Percentiles rank a stretch among this genome's conserved stretches.
phyloP scores from a whole-genome alignment of 2,888 invertebrate genomes.

The Anorthoa munda region DNA sequence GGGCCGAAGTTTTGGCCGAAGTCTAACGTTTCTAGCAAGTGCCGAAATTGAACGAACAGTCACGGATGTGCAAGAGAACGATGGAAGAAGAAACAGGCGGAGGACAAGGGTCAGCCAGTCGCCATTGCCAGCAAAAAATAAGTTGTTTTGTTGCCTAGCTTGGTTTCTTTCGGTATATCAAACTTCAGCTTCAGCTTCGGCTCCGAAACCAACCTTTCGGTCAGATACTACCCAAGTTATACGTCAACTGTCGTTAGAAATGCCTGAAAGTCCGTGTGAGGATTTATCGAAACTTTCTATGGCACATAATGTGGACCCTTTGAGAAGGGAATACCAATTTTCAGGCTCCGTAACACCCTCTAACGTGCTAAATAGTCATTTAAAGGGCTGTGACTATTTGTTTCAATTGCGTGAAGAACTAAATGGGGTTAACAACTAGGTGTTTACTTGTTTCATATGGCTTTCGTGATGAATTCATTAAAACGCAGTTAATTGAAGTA shows the following conservation, averaged over 20 bases:
- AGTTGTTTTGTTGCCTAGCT: too few relatives aligned
- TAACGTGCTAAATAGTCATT: slow-evolving; percentile 64
- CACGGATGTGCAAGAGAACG: too few relatives aligned
- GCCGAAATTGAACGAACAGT: too few relatives aligned
- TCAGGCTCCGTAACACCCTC: slow-evolving; percentile 54
- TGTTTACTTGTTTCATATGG: slow-evolving; percentile 19
- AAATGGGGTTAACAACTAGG: slow-evolving; percentile 34
- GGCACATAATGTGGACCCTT: slow-evolving; percentile 61
- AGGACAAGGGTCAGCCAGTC: too few relatives aligned
- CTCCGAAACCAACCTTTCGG: too few relatives aligned
- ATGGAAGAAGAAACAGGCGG: too few relatives aligned
- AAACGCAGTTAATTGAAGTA: slow-evolving; percentile 6
- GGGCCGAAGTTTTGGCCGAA: too few relatives aligned
- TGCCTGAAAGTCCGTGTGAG: slow-evolving; percentile 58
- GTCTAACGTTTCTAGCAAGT: too few relatives aligned
- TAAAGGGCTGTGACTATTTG: slow-evolving; percentile 49
- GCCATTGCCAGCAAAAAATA: too few relatives aligned
- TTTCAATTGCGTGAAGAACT: slow-evolving; percentile 61
- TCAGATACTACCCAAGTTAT: neutral
- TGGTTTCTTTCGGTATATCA: too few relatives aligned
- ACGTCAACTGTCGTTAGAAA: slow-evolving; percentile 51
- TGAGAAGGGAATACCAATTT: slow-evolving; percentile 65
- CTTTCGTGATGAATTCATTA: slow-evolving; percentile 19
- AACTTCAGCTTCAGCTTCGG: too few relatives aligned
- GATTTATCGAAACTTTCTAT: slow-evolving; percentile 70